Base-by-base conservation (phyloP, 37 sponge, comb jelly and placozoan species). In the Hexactinellida sp. region DNA sequence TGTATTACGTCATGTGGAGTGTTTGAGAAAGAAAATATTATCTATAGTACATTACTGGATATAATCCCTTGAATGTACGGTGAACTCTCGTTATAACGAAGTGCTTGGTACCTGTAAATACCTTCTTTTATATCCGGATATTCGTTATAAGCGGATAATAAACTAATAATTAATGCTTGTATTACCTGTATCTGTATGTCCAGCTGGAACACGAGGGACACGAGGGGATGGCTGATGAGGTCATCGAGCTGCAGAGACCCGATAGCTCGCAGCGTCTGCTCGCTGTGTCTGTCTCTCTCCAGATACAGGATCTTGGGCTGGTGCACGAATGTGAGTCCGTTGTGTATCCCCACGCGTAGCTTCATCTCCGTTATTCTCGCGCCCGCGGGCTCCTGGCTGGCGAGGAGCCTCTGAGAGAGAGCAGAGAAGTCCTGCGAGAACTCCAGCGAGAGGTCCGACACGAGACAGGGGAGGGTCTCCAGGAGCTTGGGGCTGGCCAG, bases 241-340 rank as follows among this genome's bases (percentile, higher is more conserved):
- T 63, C 76, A 21, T 63, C 76, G 1, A 63, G 76, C 76, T 63
- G 76, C 3, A 63, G 34, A n/a, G 76, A 63, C 5, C 76, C 76
- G 3, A 63, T 63, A 10, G 76, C 76, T n/a, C 30, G 3, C 28
- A 63, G 76, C 3, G 76, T 21, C 76, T 63, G 76, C 25, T 63
- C 76, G 76, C 30, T 63, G 5, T 63, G 76, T 63, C 76, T 63
- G 34, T 63, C 76, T 63, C 76, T 10, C 76, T 63, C 76, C 76
- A 63, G 76, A n/a, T 63, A 63, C 19, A 63, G 76, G 76, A 63
- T 63, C 76, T 63, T 63, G 13, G 21, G 76, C 34, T 10, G 76
- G 76, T 63, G 76, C 13, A 63, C 34, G 76, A 63, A 63, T 3
- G 76, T 63, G 25, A 63, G 76, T 32, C 76, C 76, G 76, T 63